Evolutionary conservation across 2,113 vertebrate genomes (phyloP).

Genomic region (Protobothrops flavoviridis): DNA sequence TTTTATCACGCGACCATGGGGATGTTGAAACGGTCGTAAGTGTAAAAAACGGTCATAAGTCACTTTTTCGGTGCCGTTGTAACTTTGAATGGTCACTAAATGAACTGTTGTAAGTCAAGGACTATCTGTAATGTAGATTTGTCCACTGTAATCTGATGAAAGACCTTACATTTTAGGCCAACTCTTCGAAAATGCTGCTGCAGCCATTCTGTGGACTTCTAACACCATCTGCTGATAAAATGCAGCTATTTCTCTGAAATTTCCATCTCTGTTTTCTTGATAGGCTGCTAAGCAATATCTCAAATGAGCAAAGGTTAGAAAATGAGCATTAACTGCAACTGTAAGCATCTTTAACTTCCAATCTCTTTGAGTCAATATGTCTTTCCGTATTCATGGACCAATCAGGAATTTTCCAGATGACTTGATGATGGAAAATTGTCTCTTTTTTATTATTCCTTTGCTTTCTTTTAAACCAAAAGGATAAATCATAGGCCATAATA

Average conservation of each 20-base stretch:
- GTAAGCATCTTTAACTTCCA: conserved; percentile 26
- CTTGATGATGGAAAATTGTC: conserved; percentile 14
- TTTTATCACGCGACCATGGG: background rate
- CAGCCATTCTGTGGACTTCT: conserved; percentile 63
- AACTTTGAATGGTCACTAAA: background rate
- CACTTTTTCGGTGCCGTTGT: background rate
- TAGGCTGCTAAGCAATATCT: conserved; percentile 31
- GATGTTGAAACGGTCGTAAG: background rate
- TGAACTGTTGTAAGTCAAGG: background rate
- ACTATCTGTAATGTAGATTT: background rate
- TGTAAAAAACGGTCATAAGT: background rate
- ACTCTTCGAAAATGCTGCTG: background rate
- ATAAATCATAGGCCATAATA: conserved; percentile 36
- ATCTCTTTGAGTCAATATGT: conserved; percentile 17
- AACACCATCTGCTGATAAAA: conserved; percentile 78
- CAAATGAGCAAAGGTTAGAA: background rate
- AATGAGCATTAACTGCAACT: conserved; percentile 27
- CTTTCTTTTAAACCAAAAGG: conserved; percentile 40
- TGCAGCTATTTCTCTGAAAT: conserved; percentile 65
- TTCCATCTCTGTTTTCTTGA: background rate
- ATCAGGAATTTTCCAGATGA: conserved; percentile 41
- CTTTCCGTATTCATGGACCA: conserved; percentile 8
- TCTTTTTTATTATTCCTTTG: conserved; percentile 49
- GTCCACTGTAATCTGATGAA: background rate
- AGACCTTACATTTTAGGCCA: conserved; percentile 16